Percentiles rank a stretch among this genome's conserved stretches.
These are phyloP conservation scores for Mastomys natalensis DNA, from an alignment of 2,113 vertebrate genomes.

Conservation along the genomic window DNA sequence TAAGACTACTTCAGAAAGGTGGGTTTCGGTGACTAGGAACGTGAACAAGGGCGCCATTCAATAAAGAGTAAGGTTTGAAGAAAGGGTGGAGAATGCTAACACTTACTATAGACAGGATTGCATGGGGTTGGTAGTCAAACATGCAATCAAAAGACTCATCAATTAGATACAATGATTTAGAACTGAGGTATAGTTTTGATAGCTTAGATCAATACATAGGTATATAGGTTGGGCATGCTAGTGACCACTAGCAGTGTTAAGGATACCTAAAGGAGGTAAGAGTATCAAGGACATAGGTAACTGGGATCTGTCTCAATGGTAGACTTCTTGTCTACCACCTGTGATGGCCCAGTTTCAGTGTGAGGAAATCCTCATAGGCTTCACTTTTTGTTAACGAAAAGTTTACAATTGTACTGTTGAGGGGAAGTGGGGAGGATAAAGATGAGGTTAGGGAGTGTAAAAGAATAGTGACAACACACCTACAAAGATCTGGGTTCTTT, in stretches of 20 bases:
- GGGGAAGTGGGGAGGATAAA: neutral
- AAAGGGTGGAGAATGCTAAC: neutral
- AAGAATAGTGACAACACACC: neutral
- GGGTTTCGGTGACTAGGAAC: neutral
- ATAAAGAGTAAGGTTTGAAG: neutral
- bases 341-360: neutral
- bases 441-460: neutral
- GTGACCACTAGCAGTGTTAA: neutral
- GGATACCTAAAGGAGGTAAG: neutral
- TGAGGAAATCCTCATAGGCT: neutral
- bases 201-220: neutral
- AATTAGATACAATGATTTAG: neutral
- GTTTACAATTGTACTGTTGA: neutral
- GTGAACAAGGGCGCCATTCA: neutral
- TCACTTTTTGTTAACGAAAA: neutral
- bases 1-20: neutral
- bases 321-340: neutral
- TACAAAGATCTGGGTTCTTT: neutral
- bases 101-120: conserved; percentile 39
- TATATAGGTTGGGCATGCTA: neutral
- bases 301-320: neutral
- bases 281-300: neutral
- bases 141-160: neutral
- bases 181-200: neutral
- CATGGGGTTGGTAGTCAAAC: neutral